These are phyloP conservation scores for Jordanella pulchra DNA, from an alignment of 2,797 vertebrate genomes.

Conservation along the genomic window DNA sequence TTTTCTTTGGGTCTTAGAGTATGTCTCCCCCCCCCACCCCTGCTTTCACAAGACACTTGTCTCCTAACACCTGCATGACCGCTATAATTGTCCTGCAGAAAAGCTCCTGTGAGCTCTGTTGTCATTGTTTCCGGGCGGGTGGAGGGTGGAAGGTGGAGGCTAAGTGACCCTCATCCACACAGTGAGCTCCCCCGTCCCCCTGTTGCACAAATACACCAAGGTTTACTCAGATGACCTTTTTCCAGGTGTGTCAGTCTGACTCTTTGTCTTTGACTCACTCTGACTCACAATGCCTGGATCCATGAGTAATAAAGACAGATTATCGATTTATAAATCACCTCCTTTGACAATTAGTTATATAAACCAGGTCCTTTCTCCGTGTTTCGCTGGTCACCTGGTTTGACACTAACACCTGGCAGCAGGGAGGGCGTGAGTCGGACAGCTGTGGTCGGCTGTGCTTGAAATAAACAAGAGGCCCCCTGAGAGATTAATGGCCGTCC, in stretches of 20 bases:
- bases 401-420: slow-evolving; percentile 73
- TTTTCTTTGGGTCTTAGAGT: slow-evolving; percentile 69
- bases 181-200: slow-evolving; percentile 50
- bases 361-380: slow-evolving; percentile 9
- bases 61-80: slow-evolving; percentile 69
- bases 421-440: slow-evolving; percentile 68
- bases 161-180: slow-evolving; percentile 79
- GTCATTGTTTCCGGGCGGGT: slow-evolving; percentile 66
- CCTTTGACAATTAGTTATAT: slow-evolving; percentile 22
- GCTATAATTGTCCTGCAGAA: slow-evolving; percentile 69
- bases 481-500: slow-evolving; percentile 90
- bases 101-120: slow-evolving; percentile 65
- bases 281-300: slow-evolving; percentile 5
- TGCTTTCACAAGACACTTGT: slow-evolving; percentile 66
- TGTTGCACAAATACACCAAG: slow-evolving; percentile 56
- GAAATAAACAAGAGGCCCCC: slow-evolving; percentile 84
- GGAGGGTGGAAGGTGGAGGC: slow-evolving; percentile 40
- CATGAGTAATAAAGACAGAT: slow-evolving; percentile 18
- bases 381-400: slow-evolving; percentile 64
- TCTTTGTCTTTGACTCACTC: slow-evolving; percentile 15
- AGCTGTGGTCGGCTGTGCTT: slow-evolving; percentile 86
- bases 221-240: slow-evolving; percentile 60
- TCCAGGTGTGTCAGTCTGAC: slow-evolving; percentile 58
- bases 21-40: slow-evolving; percentile 28
- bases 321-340: slow-evolving; percentile 27